Evolutionary conservation across 2,888 invertebrate genomes (phyloP).

Genomic region (Temnothorax ravouxi): DNA sequence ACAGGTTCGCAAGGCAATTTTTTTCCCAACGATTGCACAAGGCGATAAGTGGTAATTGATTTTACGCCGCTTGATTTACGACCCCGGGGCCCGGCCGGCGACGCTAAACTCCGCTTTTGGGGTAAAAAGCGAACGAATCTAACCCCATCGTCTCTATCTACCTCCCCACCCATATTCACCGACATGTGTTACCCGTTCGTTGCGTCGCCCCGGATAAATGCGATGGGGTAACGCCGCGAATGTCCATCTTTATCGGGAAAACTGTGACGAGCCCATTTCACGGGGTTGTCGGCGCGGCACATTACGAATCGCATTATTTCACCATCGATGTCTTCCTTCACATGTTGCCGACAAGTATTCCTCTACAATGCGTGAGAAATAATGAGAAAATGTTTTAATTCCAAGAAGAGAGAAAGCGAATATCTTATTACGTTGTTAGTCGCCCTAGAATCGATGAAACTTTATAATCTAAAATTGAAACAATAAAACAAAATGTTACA

Average conservation of each 20-base stretch:
- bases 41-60: constrained; percentile 86
- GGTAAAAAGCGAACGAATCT: constrained; percentile 81
- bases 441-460: background rate
- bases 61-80: constrained; percentile 85
- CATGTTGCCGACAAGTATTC: background rate
- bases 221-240: constrained; percentile 56
- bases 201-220: constrained; percentile 5
- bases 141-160: constrained; percentile 75
- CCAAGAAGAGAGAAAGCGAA: background rate
- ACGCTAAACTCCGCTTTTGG: constrained; percentile 82
- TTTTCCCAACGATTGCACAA: constrained; percentile 41
- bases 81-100: constrained; percentile 61
- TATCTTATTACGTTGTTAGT: background rate
- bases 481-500: constrained; percentile 20
- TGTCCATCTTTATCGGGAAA: constrained; percentile 74
- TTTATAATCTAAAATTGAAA: constrained; percentile 1
- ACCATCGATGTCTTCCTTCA: background rate
- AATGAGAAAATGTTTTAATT: background rate
- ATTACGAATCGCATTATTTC: constrained; percentile 27
- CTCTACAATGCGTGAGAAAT: background rate
- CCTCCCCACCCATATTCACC: constrained; percentile 45
- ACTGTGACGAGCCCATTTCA: constrained; percentile 28
- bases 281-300: background rate
- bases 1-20: constrained; percentile 65
- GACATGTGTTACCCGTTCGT: constrained; percentile 77